Evolutionary conservation across 2,113 vertebrate species (phyloP), one percentile per base, ranked within the genome.

Genomic region (Nothobranchius kuhntae): DNA sequence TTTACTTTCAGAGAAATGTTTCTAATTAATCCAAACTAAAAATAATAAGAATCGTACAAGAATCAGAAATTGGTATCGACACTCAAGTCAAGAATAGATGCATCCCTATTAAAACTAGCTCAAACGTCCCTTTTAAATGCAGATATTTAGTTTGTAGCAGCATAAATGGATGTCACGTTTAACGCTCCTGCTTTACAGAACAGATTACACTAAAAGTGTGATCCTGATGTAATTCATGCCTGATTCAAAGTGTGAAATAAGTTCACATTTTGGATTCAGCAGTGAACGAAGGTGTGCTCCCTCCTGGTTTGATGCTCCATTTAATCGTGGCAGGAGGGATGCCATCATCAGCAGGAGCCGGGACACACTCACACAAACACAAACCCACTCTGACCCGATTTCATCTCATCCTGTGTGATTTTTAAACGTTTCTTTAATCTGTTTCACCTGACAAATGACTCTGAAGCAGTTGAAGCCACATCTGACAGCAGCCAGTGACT

Each of bases 261-360:
- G 81, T 79, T 83, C 84, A 88, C 45, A 24, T 61, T 67, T 71
- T 74, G 75, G 80, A 53, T n/a, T 73, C 74, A 59, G 47, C 17
- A 9, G 21, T 21, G 21, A 51, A 17, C 2, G 64, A 73, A 82
- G 71, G 80, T 81, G 85, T 42, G 21, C 48, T 64, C 48, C 66
- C 61, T 64, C 73, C 48, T 47, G 71, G 67, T 81, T 71, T 53
- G 74, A 84, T 80, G 84, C 80, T 83, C 78, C 52, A 84, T 83
- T 87, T 84, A 81, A 80, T 81, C 80, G 42, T 17, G 53, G 65
- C 61, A 65, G 74, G 61, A 67, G 67, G 60, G 67, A 80, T 58
- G 59, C 65, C 57, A 56, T 36, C 54, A 40, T 7, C 38, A 40
- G 38, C 4, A 40, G 9, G 38, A 7, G 9, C 4, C 48, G 42